Evolutionary conservation across 2,113 vertebrate species (phyloP), one percentile per base, ranked within the genome.

Genomic region (Pseudopipra pipra): DNA sequence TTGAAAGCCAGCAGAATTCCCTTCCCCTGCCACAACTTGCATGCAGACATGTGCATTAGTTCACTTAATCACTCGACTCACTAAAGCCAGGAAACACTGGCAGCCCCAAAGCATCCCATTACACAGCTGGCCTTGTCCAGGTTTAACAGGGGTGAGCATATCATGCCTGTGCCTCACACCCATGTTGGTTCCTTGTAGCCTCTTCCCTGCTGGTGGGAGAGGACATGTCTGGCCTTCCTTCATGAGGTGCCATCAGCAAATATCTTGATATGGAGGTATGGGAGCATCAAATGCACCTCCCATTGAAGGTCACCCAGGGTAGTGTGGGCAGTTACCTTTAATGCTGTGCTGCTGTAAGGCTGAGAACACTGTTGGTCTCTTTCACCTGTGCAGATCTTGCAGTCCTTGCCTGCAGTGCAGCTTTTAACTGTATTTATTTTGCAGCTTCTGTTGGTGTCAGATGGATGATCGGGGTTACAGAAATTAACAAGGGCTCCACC

Each of bases 391-490:
- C 20, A 31, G 41, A 33, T 19, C 39, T 81, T 47, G 39, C 55
- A 28, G 3, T 19, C 52, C 20, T 17, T 25, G n/a, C 33, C 95
- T 63, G 63, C 21, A 41, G 46, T 37, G 25, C 18, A 28, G n/a
- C 55, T 39, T 61, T 70, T 93, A 54, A 77, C 37, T 46, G 15
- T 9, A 16, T 58, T 87, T 74, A 17, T 55, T 66, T 93, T 81
- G 28, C 97, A 99, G 99, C 97, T 62, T 99, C 99, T n/a, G 82
- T 98, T 80, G 99, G 98, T 43, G 98, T 99, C 54, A 99, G 99
- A 96, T 99, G 99, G 98, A 99, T 99, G 99, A 99, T 99, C 11
- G 98, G 98, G 0, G 98, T 99, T 96, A 99, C 99, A 3, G 99
- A 99, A 96, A 99, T 99, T 19, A 95, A 99, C 95, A 99, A 97